Conservation (phyloP, 1,140 invertebrate species). For the Drosophila parvula region DNA sequence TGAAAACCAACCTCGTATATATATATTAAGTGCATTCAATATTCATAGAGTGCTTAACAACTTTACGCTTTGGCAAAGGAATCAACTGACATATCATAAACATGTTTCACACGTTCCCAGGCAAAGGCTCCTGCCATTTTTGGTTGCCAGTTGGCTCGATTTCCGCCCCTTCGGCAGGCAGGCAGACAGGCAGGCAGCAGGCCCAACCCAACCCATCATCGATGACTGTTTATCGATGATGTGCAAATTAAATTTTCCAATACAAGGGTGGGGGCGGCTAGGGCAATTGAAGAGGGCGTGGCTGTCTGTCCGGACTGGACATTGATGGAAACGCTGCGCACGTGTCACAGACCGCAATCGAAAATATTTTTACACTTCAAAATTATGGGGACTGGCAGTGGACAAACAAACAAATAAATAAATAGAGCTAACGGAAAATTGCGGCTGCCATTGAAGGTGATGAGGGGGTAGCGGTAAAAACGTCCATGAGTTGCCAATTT, state of each 20-base stretch:
- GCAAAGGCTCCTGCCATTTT: slow-evolving; percentile 6
- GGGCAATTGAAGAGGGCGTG: slow-evolving; percentile 26
- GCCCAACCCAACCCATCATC: slow-evolving; percentile 17
- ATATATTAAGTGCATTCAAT: slow-evolving; percentile 36
- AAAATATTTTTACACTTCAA: slow-evolving; percentile 75
- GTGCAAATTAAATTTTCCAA: slow-evolving; percentile 75
- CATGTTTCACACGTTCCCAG: slow-evolving; percentile 37
- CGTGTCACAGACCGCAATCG: slow-evolving; percentile 71
- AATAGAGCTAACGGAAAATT: slow-evolving; percentile 56
- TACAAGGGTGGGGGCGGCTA: slow-evolving; percentile 26
- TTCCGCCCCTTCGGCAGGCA: neutral
- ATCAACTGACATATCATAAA: slow-evolving; percentile 56
- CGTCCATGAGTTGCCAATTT: slow-evolving; percentile 31
- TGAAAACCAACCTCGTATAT: slow-evolving; percentile 25
- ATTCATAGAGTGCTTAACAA: slow-evolving; percentile 48
- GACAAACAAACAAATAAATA: slow-evolving; percentile 66
- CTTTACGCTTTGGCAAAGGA: slow-evolving; percentile 46
- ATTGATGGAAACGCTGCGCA: slow-evolving; percentile 73
- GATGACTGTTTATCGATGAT: slow-evolving; percentile 74
- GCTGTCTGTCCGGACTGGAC: slow-evolving; percentile 27
- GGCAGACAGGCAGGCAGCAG: neutral
- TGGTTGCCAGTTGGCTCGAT: slow-evolving; percentile 5
- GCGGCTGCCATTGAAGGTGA: slow-evolving; percentile 51
- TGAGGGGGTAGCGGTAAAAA: neutral
- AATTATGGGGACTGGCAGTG: slow-evolving; percentile 57